Conservation (phyloP, 2,888 invertebrate species). For the Drosophila mimica region DNA sequence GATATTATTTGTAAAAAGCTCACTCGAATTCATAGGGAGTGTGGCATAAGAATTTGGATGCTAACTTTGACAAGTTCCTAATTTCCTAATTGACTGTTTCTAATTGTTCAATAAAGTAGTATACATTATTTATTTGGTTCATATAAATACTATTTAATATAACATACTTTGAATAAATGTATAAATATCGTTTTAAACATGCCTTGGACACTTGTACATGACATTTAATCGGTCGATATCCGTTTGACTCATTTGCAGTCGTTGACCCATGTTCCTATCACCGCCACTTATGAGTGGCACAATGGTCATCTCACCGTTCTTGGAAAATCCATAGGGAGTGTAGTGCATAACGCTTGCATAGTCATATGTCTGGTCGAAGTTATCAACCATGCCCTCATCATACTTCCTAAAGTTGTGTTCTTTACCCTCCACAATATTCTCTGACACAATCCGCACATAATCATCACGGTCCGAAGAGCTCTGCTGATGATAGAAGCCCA, state of each 20-base stretch:
- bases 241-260: slow-evolving; percentile 41
- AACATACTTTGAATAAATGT: background rate
- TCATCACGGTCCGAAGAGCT: slow-evolving; percentile 90
- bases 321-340: slow-evolving; percentile 89
- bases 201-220: slow-evolving; percentile 57
- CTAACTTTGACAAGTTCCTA: background rate
- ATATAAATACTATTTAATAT: background rate
- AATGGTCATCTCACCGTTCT: slow-evolving; percentile 89
- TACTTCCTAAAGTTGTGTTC: slow-evolving; percentile 89
- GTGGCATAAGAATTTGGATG: background rate
- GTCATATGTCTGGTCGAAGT: slow-evolving; percentile 89
- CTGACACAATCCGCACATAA: slow-evolving; percentile 86
- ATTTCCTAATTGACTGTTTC: background rate
- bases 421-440: slow-evolving; percentile 86
- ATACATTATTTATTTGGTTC: background rate
- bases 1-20: background rate
- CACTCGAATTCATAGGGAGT: too few species aligned
- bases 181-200: background rate
- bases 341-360: slow-evolving; percentile 93
- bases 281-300: slow-evolving; percentile 83
- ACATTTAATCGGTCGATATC: slow-evolving; percentile 61
- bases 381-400: slow-evolving; percentile 86
- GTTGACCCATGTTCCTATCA: slow-evolving; percentile 56
- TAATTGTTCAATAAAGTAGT: background rate
- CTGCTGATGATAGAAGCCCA: slow-evolving; percentile 91